These are phyloP conservation scores for Toxostoma redivivum DNA, from an alignment of 2,113 vertebrate species.

Conservation along the genomic window DNA sequence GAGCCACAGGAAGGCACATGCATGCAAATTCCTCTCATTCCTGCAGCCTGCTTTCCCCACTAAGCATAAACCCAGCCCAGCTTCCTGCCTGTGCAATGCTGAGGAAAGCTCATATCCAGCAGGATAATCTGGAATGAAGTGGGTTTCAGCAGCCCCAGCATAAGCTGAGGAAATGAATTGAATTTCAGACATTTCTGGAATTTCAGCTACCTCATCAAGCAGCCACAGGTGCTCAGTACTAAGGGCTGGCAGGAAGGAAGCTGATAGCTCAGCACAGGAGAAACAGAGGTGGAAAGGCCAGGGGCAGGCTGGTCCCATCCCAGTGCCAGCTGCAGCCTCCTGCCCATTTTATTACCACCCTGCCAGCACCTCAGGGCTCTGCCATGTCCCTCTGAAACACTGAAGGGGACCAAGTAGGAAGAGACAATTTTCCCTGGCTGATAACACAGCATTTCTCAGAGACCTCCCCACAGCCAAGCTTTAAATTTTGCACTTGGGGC, in stretches of 20 bases:
- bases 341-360: background rate
- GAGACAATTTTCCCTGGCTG: background rate
- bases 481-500: background rate
- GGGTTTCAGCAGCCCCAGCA: background rate
- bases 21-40: background rate
- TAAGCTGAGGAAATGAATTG: background rate
- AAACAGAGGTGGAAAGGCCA: background rate
- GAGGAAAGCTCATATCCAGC: background rate
- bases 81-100: background rate
- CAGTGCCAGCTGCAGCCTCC: accelerated
- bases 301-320: background rate
- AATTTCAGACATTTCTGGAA: constrained; percentile 7
- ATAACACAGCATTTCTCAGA: background rate
- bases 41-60: background rate
- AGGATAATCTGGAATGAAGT: background rate
- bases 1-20: background rate
- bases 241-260: background rate
- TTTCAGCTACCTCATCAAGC: background rate
- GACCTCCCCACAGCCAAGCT: background rate
- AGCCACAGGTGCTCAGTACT: background rate
- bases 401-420: background rate
- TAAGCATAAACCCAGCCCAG: background rate
- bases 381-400: background rate
- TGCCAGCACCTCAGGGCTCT: background rate
- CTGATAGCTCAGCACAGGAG: background rate